Base-by-base conservation (phyloP, 2,888 invertebrate species). In the Bugula neritina region DNA sequence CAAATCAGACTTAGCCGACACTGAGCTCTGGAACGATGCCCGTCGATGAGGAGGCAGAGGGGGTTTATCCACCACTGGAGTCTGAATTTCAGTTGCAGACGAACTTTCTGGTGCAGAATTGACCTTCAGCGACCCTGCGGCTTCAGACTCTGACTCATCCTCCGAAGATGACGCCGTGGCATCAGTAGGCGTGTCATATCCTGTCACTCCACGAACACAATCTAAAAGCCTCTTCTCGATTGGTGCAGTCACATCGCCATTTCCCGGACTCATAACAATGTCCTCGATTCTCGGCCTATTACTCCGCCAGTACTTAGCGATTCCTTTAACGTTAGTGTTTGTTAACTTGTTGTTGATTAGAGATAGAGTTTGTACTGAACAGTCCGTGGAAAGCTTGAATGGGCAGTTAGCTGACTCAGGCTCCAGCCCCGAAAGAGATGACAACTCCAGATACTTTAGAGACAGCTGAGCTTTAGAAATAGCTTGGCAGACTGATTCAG, bases 31-130 rank as follows among this genome's bases (percentile, higher is more conserved):
- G 17, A 63, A 31, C 5, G 63, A 63, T 10, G 34, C 13, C 10
- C 63, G 27, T 63, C 63, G 27, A 2, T 21, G 63, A 27, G 63
- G 63, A 10, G 43, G 43, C 5, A 63, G 31, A 13, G 63, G 63
- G 13, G 63, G 63, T 63, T 63, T 63, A 5, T 27, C 27, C 13
- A 63, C 63, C 2, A 63, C 34, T 25, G 63, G 63, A 13, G 63
- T 25, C 10, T 25, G 29, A 13, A 1, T 17, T 31, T 34, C 2
- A 25, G 23, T 3, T 10, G 23, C 55, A 55, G 55, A 17, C 63
- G 5, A 5, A 5, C 10, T 17, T 43, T 43, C 10, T 13, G 63
- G 31, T 43, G 43, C 43, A 43, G 43, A 43, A 17, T 43, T 43
- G 10, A 17, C 17, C 17, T 17, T 43, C 5, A 17, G 43, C 17